phyloP scores from a whole-genome alignment of 2,797 vertebrate genomes.

The Dryobates pubescens region DNA sequence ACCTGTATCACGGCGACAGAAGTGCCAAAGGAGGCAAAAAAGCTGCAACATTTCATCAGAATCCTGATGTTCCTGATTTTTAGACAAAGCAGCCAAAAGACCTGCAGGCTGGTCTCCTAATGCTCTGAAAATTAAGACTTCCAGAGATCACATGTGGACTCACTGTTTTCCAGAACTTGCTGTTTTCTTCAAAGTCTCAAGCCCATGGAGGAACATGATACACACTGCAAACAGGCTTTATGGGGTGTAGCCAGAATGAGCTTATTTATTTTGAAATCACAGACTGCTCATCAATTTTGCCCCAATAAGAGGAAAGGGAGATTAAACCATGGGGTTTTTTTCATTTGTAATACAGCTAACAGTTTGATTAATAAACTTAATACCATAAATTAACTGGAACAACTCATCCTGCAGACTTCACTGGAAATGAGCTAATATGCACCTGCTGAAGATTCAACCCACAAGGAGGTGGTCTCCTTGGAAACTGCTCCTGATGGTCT shows the following conservation, averaged over 20 bases:
- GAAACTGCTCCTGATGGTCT: slow-evolving; percentile 44
- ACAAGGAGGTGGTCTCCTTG: slow-evolving; percentile 50
- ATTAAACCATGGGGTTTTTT: neutral
- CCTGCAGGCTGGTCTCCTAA: slow-evolving; percentile 54
- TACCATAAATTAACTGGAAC: slow-evolving; percentile 14
- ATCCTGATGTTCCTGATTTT: slow-evolving; percentile 26
- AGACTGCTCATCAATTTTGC: neutral
- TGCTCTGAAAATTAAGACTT: slow-evolving; percentile 55
- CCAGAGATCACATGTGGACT: neutral
- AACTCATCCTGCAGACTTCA: slow-evolving; percentile 20
- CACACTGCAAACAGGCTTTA: neutral
- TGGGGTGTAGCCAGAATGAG: neutral
- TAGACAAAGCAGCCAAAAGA: slow-evolving; percentile 19
- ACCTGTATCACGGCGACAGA: neutral
- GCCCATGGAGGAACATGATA: neutral
- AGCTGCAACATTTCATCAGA: slow-evolving; percentile 11
- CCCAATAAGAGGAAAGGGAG: slow-evolving; percentile 11
- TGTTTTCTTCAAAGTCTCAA: slow-evolving; percentile 3
- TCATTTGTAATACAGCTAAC: neutral
- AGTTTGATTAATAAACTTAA: slow-evolving; percentile 36
- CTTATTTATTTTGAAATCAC: slow-evolving; percentile 19
- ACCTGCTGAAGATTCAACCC: slow-evolving; percentile 44
- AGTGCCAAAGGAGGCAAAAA: neutral
- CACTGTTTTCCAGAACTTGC: slow-evolving; percentile 24
- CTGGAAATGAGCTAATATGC: slow-evolving; percentile 48